Evolutionary conservation across 2,888 invertebrate species (phyloP).

Genomic region (Trichopria drosophilae): DNA sequence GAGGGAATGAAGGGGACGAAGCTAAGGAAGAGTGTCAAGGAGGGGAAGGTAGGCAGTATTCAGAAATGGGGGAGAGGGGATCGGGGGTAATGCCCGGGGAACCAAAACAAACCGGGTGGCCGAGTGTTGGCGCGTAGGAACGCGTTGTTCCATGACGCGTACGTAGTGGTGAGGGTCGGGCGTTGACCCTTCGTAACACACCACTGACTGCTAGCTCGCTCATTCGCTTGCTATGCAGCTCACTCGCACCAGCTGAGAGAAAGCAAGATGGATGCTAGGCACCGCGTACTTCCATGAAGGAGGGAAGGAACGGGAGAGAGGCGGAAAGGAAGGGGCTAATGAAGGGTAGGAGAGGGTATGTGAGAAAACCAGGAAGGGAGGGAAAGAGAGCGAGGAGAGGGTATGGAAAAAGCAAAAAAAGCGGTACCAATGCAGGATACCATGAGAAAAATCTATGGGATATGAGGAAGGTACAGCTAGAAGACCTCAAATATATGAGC

Average conservation of each 20-base stretch:
- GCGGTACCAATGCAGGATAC: too few relatives aligned
- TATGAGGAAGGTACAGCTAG: too few relatives aligned
- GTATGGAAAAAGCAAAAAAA: too few relatives aligned
- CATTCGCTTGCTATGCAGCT: background rate
- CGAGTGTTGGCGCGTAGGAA: slow-evolving; percentile 48
- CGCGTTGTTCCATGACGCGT: slow-evolving; percentile 50
- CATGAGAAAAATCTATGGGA: too few relatives aligned
- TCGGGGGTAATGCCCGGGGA: slow-evolving; percentile 58
- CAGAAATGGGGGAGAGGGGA: slow-evolving; percentile 37
- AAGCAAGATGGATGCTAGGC: background rate
- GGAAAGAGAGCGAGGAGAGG: too few relatives aligned
- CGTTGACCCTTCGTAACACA: slow-evolving; percentile 57
- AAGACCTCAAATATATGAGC: too few relatives aligned
- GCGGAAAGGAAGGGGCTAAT: background rate
- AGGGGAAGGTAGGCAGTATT: slow-evolving; percentile 34
- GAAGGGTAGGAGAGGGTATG: background rate
- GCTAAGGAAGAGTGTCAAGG: slow-evolving; percentile 29
- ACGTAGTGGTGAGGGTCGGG: slow-evolving; percentile 57
- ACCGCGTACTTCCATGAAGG: background rate
- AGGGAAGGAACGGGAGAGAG: slow-evolving; percentile 5
- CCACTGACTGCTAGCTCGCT: slow-evolving; percentile 37
- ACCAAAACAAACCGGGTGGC: slow-evolving; percentile 57
- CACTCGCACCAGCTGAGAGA: background rate
- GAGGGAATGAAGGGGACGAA: slow-evolving; percentile 10
- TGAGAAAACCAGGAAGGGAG: background rate